These are phyloP conservation scores for Pemphredon lugubris DNA, from an alignment of 2,888 invertebrate species.

Conservation along the genomic window DNA sequence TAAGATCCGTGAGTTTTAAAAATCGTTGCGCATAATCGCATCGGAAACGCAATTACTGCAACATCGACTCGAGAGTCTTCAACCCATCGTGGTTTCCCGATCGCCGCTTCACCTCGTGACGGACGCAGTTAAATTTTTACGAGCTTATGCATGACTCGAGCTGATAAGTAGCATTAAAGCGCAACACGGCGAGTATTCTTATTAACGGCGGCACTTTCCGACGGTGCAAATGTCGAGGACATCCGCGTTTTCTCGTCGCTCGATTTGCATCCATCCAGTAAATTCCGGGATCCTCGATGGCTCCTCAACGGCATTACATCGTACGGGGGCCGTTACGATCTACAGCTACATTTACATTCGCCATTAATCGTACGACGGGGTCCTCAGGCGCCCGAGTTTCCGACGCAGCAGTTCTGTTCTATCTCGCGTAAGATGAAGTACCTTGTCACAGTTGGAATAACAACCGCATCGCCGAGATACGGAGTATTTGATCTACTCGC, in stretches of 20 bases:
- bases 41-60: too few relatives aligned
- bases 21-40: too few relatives aligned
- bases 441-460: constrained; percentile 46
- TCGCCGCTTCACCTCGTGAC: too few relatives aligned
- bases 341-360: constrained; percentile 44
- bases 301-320: constrained; percentile 15
- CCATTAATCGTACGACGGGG: constrained; percentile 45
- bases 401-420: constrained; percentile 23
- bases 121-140: too few relatives aligned
- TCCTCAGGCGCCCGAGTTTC: constrained; percentile 11
- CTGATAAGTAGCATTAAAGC: too few relatives aligned
- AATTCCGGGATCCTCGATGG: constrained; percentile 14
- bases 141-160: too few relatives aligned
- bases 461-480: constrained; percentile 32
- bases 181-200: too few relatives aligned
- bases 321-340: constrained; percentile 16
- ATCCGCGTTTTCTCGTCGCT: background rate
- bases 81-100: too few relatives aligned
- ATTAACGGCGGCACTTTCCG: too few relatives aligned
- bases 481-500: constrained; percentile 43
- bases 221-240: too few relatives aligned
- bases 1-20: too few relatives aligned
- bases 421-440: constrained; percentile 38
- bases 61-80: too few relatives aligned
- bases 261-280: constrained; percentile 33